phyloP scores from a whole-genome alignment of 1,140 invertebrate genomes.

The Planococcus citri region DNA sequence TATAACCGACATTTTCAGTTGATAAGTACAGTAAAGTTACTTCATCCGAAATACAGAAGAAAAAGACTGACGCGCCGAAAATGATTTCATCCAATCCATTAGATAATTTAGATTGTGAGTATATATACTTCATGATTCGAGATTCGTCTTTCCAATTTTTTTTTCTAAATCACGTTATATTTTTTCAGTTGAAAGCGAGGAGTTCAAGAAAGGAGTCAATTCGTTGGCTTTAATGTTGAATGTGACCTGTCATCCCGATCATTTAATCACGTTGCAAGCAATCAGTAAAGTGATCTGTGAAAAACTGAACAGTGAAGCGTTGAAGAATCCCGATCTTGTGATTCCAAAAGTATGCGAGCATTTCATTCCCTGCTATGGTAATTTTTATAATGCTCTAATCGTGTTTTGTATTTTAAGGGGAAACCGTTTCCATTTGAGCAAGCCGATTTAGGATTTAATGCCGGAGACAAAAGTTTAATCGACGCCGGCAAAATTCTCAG shows the following conservation, averaged over 20 bases:
- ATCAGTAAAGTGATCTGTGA: constrained; percentile 52
- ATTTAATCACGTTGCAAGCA: constrained; percentile 61
- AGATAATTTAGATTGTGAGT: constrained; percentile 56
- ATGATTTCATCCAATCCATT: constrained; percentile 66
- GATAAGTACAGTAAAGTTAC: constrained; percentile 56
- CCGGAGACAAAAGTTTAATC: constrained; percentile 54
- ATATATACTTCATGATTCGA: neutral
- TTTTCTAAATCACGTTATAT: neutral
- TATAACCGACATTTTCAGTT: constrained; percentile 24
- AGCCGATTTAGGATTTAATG: constrained; percentile 51
- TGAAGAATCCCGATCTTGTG: constrained; percentile 48
- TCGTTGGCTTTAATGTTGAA: constrained; percentile 63
- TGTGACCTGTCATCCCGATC: constrained; percentile 66
- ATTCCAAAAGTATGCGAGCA: constrained; percentile 36
- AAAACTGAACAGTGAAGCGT: constrained; percentile 48
- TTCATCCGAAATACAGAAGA: constrained; percentile 42
- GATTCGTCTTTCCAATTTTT: neutral
- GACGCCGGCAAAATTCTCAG: constrained; percentile 70
- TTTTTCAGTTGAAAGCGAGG: constrained; percentile 57
- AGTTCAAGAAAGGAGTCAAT: constrained; percentile 69
- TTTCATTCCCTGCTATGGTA: constrained; percentile 26
- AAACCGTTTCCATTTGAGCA: constrained; percentile 55
- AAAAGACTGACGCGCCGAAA: constrained; percentile 44
- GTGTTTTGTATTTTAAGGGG: constrained; percentile 34
- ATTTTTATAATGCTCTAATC: neutral